These are phyloP conservation scores for Sipha flava DNA, from an alignment of 1,140 invertebrate species.

Conservation along the genomic window DNA sequence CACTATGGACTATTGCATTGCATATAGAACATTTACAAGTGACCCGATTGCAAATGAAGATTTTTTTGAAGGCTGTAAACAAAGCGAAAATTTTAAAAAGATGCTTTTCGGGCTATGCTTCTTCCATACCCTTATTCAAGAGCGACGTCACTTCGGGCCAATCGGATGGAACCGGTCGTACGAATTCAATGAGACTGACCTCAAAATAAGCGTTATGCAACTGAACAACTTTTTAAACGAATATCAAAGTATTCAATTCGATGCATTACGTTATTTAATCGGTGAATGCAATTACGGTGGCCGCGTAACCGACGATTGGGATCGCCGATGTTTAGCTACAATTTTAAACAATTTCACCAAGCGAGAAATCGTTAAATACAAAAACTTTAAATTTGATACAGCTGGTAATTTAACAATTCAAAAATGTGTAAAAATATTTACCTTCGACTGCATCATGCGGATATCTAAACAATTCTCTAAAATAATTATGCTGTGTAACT, in stretches of 20 bases:
- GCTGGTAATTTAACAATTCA: conserved; percentile 13
- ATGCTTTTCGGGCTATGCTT: conserved; percentile 82
- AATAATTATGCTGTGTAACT: conserved; percentile 25
- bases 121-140: conserved; percentile 85
- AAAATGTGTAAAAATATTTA: too few relatives aligned
- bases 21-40: conserved; percentile 60
- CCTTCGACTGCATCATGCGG: too few relatives aligned
- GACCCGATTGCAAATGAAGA: conserved; percentile 80
- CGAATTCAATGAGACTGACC: conserved; percentile 88
- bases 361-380: conserved; percentile 40
- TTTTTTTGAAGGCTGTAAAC: conserved; percentile 77
- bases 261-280: conserved; percentile 79
- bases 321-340: conserved; percentile 75
- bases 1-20: not conserved
- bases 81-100: conserved; percentile 70
- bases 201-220: conserved; percentile 65
- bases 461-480: not conserved
- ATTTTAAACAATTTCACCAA: conserved; percentile 76
- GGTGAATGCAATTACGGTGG: conserved; percentile 97
- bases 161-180: conserved; percentile 92
- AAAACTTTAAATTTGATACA: conserved; percentile 35
- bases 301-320: conserved; percentile 90
- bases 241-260: conserved; percentile 69
- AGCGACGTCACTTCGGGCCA: conserved; percentile 78
- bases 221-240: conserved; percentile 5